Conservation (phyloP, 2,113 vertebrate species). For the Beaufortia kweichowensis region DNA sequence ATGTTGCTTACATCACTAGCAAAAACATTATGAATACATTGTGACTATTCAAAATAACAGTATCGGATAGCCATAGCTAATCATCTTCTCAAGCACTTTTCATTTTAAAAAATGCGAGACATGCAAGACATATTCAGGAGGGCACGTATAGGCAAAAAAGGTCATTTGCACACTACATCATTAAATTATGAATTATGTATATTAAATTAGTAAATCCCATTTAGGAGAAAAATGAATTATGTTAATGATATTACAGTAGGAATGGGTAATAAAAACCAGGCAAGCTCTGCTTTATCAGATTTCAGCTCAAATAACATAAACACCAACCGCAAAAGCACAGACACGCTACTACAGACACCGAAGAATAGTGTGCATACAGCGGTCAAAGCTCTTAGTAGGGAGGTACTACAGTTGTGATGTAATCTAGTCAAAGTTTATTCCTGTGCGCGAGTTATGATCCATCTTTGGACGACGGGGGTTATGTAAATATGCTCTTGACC, state of each 20-base stretch:
- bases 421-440: neutral
- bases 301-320: slow-evolving; percentile 22
- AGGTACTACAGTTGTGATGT: neutral
- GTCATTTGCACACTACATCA: neutral
- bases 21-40: too few species aligned
- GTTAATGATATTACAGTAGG: slow-evolving; percentile 14
- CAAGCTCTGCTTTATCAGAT: slow-evolving; percentile 17
- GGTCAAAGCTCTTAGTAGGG: neutral
- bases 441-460: slow-evolving; percentile 8
- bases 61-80: too few species aligned
- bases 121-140: neutral
- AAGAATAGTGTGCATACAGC: neutral
- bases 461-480: neutral
- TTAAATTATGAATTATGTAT: slow-evolving; percentile 38
- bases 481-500: neutral
- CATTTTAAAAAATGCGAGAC: neutral
- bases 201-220: slow-evolving; percentile 32
- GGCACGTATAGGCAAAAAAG: neutral
- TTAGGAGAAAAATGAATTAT: slow-evolving; percentile 24
- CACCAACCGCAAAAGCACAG: neutral
- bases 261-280: slow-evolving; percentile 21
- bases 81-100: neutral
- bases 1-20: too few species aligned
- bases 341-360: neutral
- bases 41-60: too few species aligned